Evolutionary conservation across 2,113 vertebrate genomes (phyloP).

Genomic region (Vulpes ferrilata): DNA sequence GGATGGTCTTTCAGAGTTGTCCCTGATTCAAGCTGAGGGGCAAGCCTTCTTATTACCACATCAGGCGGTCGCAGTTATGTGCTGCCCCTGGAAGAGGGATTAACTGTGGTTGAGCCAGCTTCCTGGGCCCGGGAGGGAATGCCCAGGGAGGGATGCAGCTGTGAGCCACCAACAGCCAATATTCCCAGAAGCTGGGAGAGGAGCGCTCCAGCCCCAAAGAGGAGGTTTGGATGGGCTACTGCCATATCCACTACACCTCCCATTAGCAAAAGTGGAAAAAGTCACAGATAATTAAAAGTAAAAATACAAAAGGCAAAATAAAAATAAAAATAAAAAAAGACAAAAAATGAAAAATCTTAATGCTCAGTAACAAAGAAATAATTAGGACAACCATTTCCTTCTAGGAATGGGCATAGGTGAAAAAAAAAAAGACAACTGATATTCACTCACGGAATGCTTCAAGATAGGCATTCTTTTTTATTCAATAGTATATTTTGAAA

Average conservation of each 20-base stretch:
- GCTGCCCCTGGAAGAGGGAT: neutral
- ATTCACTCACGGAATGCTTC: neutral
- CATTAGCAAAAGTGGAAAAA: neutral
- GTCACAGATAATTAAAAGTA: neutral
- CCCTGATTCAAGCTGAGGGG: neutral
- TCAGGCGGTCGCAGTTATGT: neutral
- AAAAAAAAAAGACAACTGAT: neutral
- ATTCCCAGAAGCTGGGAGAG: neutral
- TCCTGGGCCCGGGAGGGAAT: neutral
- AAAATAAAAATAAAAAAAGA: neutral
- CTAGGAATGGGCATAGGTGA: neutral
- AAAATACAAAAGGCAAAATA: neutral
- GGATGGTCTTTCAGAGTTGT: neutral
- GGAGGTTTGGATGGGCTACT: neutral
- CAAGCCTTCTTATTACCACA: neutral
- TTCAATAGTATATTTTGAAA: slow-evolving; percentile 30
- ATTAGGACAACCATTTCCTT: neutral
- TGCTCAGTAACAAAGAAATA: neutral
- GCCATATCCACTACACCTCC: neutral
- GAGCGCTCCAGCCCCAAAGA: neutral
- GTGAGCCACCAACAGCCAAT: neutral
- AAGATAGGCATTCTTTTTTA: neutral
- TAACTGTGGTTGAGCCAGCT: neutral
- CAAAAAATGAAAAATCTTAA: neutral
- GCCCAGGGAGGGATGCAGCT: neutral